phyloP scores from a whole-genome alignment of 1,140 invertebrate species.

The Lycorma delicatula region DNA sequence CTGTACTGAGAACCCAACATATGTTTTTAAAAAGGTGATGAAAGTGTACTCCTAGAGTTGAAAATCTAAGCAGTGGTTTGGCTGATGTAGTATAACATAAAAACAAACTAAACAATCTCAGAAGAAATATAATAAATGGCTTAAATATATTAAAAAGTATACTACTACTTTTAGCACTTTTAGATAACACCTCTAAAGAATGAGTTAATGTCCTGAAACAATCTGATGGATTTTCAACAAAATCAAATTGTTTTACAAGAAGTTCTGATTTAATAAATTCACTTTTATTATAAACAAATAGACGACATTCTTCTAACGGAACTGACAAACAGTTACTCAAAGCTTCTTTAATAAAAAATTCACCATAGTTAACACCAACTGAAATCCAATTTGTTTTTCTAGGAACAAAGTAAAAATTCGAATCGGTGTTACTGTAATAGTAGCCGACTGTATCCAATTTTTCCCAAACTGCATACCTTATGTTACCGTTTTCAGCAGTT shows the following conservation, averaged over 20 bases:
- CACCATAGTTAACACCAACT: background rate
- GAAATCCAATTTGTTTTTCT: background rate
- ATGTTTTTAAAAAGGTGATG: background rate
- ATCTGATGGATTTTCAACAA: background rate
- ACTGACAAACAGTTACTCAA: background rate
- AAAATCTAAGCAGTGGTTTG: background rate
- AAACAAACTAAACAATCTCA: too few relatives aligned
- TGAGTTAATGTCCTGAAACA: too few relatives aligned
- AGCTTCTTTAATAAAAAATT: background rate
- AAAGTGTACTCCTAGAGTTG: background rate
- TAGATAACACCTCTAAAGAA: too few relatives aligned
- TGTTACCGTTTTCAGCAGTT: background rate
- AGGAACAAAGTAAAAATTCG: background rate
- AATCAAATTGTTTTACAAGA: background rate
- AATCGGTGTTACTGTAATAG: background rate
- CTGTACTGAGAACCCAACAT: background rate
- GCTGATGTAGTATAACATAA: background rate
- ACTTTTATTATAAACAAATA: background rate
- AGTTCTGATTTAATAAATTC: background rate
- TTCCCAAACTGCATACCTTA: background rate
- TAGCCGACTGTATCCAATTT: background rate
- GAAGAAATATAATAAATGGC: too few relatives aligned
- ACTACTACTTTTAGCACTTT: too few relatives aligned
- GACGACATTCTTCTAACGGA: background rate
- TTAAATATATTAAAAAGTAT: too few relatives aligned